A percentile compares a stretch with the other conserved stretches of the same genome.
phyloP scores from a whole-genome alignment of 2,113 vertebrate genomes.

The Leiothrix lutea region DNA sequence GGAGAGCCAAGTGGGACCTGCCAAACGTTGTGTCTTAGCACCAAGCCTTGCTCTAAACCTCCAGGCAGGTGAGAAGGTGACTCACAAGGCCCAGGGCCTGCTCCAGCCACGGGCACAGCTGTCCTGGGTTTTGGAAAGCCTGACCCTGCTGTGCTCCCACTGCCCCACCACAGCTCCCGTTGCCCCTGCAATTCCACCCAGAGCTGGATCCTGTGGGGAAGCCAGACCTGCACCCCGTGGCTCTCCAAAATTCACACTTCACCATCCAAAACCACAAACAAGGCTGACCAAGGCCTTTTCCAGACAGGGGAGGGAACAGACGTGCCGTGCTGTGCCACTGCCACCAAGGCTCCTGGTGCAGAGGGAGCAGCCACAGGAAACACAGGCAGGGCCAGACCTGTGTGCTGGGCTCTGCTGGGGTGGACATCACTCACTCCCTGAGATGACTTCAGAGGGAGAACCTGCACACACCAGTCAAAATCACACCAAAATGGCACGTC shows the following conservation, averaged over 20 bases:
- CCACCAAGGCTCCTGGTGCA: neutral
- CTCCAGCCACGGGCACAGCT: neutral
- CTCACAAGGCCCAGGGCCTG: accelerated
- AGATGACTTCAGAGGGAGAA: neutral
- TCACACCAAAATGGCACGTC: neutral
- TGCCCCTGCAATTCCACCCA: neutral
- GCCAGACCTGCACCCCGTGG: accelerated
- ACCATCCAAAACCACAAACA: neutral
- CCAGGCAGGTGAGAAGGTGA: neutral
- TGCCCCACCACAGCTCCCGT: accelerated
- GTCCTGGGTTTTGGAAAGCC: neutral
- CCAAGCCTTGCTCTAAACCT: neutral
- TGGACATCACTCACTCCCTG: neutral
- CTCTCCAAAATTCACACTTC: neutral
- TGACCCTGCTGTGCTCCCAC: accelerated
- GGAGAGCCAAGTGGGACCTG: neutral
- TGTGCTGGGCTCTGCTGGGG: neutral
- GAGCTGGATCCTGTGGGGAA: neutral
- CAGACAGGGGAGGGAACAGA: neutral
- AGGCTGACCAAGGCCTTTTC: neutral
- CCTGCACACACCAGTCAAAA: neutral
- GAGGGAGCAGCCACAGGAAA: neutral
- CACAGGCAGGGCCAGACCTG: neutral
- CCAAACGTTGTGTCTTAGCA: neutral
- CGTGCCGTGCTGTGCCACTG: accelerated